Evolutionary conservation across 2,888 invertebrate genomes (phyloP), one percentile per base, ranked within the genome.

Genomic region (Orchesella flavescens): DNA sequence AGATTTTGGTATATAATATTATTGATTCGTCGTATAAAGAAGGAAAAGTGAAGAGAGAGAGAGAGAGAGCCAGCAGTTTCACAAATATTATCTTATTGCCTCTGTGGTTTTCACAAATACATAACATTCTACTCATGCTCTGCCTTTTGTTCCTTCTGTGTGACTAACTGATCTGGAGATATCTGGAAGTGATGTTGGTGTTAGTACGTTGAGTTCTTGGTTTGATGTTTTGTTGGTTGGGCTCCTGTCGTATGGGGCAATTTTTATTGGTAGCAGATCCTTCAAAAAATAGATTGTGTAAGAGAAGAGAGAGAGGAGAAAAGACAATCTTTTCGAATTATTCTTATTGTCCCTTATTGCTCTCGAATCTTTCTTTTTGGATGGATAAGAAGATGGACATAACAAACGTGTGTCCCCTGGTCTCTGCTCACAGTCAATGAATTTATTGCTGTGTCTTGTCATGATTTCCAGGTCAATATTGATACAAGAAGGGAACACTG

Each of bases 391-490:
- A 59, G 72, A 59, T 19, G 49, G 71, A 34, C 19, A 57, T 34
- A 43, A 19, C 53, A n/a, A 55, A 75, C 81, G 69, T 81, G 69
- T 81, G 81, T 81, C 75, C 76, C 76, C 66, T 81, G 59, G 74
- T 81, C 68, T 69, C 68, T 75, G 23, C 63, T 59, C 34, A 53
- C 72, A 68, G 59, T 77, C 77, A 83, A 77, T 83, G 77, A 83
- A 83, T 83, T 83, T 83, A 83, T 83, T 77, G 77, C 83, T 72
- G 46, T 77, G 83, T 77, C 77, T 63, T 77, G 73, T 84, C 84
- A 85, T 86, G 83, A 87, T 87, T 86, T 87, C 74, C 79, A 83
- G 87, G 86, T 87, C 87, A 87, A 87, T 87, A 87, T 87, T 87
- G 86, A 87, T 84, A 85, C 85, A 87, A 83, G 68, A 63, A 68